A percentile compares a stretch with the other conserved stretches of the same genome.
phyloP scores from a whole-genome alignment of 64 coral and sea anemone species.

The Anthopleura sola region DNA sequence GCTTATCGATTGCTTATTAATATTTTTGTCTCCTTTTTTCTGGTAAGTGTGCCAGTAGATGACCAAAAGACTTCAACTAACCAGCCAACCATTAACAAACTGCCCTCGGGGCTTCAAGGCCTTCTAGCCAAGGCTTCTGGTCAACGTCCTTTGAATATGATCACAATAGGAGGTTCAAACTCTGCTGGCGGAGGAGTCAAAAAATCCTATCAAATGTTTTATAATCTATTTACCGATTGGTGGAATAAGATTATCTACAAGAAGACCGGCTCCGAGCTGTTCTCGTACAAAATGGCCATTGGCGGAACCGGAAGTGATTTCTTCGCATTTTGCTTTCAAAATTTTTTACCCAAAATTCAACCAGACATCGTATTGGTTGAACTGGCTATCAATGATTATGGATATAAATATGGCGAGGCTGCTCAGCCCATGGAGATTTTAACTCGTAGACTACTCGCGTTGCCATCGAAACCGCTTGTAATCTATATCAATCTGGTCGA shows the following conservation, averaged over 20 bases:
- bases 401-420: constrained; percentile 44
- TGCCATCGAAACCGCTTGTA: constrained; percentile 44
- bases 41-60: background rate
- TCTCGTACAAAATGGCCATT: constrained; percentile 34
- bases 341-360: constrained; percentile 29
- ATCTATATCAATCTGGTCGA: constrained; percentile 53
- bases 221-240: constrained; percentile 55
- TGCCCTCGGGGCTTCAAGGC: background rate
- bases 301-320: constrained; percentile 83
- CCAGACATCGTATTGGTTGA: constrained; percentile 67
- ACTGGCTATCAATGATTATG: constrained; percentile 64
- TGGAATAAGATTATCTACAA: constrained; percentile 50
- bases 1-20: too few relatives aligned
- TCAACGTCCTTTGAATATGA: constrained; percentile 50
- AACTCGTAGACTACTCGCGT: constrained; percentile 49
- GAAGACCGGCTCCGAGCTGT: constrained; percentile 31
- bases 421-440: constrained; percentile 65
- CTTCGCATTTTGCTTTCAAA: constrained; percentile 70
- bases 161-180: constrained; percentile 81
- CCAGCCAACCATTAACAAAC: background rate
- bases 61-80: background rate
- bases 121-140: constrained; percentile 37
- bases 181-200: constrained; percentile 66
- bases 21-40: background rate
- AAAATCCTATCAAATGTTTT: constrained; percentile 30